Conservation (phyloP, 2,888 invertebrate genomes). For the Dicycla oo region DNA sequence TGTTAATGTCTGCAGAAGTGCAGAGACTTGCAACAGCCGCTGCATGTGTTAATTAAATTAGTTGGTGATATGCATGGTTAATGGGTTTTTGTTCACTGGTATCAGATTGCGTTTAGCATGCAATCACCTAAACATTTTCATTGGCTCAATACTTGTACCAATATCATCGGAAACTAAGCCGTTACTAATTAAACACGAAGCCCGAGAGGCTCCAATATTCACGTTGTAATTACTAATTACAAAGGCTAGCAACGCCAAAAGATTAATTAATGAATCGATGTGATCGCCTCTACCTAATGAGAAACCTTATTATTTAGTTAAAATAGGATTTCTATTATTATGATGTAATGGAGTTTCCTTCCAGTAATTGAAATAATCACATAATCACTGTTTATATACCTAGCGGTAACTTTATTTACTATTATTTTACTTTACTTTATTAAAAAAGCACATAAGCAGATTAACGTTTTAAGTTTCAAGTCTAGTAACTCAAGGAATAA, state of each 20-base stretch:
- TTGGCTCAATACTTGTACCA: not conserved
- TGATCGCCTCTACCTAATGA: not conserved
- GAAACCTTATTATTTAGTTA: not conserved
- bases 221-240: not conserved
- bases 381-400: not conserved
- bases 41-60: too few relatives aligned
- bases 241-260: not conserved
- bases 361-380: not conserved
- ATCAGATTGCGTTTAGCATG: too few relatives aligned
- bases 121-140: too few relatives aligned
- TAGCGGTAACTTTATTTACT: too few relatives aligned
- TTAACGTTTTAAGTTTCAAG: too few relatives aligned
- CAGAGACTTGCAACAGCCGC: too few relatives aligned
- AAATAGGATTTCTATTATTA: too few relatives aligned
- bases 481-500: too few relatives aligned
- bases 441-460: not conserved
- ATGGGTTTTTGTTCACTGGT: too few relatives aligned
- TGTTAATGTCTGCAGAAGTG: too few relatives aligned
- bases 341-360: not conserved
- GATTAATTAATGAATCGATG: slow-evolving; percentile 10
- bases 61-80: too few relatives aligned
- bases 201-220: not conserved
- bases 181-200: slow-evolving; percentile 1
- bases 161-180: not conserved
- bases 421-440: too few relatives aligned